Evolutionary conservation across 2,888 invertebrate genomes (phyloP), one percentile per base, ranked within the genome.

Genomic region (Apotomis betuletana): DNA sequence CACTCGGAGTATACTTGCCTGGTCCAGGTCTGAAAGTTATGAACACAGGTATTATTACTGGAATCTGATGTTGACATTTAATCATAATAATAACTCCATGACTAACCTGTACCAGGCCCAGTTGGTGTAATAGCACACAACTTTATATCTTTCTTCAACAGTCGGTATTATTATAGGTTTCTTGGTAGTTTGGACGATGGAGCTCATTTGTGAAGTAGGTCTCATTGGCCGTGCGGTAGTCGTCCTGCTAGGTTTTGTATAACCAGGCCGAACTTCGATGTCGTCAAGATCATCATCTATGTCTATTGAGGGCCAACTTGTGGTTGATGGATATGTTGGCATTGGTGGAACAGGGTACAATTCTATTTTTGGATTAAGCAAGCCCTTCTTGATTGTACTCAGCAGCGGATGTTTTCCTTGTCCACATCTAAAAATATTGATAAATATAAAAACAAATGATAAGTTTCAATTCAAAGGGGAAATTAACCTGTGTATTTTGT

Each of bases 111-210:
- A 98, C 97, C 97, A 98, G 41, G 98, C 97, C 98, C 98, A 98
- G 83, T 98, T 98, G 0, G 98, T 98, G 85, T 97, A 98, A 84
- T 98, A 98, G 81, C 98, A 98, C 4, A 98, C 96, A 0, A 98
- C 96, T 91, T 97, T 98, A 81, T 94, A 97, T 71, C 85, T 83
- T 75, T 90, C 90, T 74, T 89, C 87, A 69, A 83, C 81, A 63
- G 77, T 72, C 41, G 84, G 76, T 12, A 82, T 79, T 5, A 61
- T 70, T 6, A 57, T 54, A 36, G 87, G 87, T 78, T 76, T 85
- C 52, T 81, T 84, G 2, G 89, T 85, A 4, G 86, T 85, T 5
- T 83, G 81, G 13, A 79, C 77, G 2, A 81, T 77, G 59, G 81
- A 78, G 49, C 80, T 78, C 38, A 82, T 80, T 36, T 81, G 80